Evolutionary conservation across 2,888 invertebrate species (phyloP).

Genomic region (Epiblema foenella): DNA sequence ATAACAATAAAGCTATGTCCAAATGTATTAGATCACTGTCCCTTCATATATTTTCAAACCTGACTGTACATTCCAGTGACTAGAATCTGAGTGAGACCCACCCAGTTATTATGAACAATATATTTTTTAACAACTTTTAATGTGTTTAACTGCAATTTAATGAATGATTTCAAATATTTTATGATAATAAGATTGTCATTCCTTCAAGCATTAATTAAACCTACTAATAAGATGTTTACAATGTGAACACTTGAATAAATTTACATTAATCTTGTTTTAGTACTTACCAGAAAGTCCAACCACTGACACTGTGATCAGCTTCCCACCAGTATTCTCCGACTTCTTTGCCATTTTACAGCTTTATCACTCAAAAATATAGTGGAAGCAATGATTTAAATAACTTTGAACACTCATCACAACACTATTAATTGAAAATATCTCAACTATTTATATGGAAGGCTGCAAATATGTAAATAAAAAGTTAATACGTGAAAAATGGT

Average conservation of each 20-base stretch:
- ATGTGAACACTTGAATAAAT: neutral
- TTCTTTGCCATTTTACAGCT: slow-evolving; percentile 88
- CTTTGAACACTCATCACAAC: slow-evolving; percentile 76
- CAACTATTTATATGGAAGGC: slow-evolving; percentile 42
- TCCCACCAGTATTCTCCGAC: slow-evolving; percentile 87
- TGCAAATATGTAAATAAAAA: slow-evolving; percentile 52
- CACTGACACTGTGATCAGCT: slow-evolving; percentile 93
- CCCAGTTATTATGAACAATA: neutral
- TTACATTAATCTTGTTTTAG: neutral
- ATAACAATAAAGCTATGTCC: too few species aligned
- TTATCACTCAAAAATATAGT: slow-evolving; percentile 64
- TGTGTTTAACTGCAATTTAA: neutral
- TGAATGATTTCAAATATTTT: neutral
- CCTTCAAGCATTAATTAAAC: neutral
- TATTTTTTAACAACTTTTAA: neutral
- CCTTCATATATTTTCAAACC: too few species aligned
- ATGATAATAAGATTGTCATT: neutral
- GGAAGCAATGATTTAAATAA: slow-evolving; percentile 60
- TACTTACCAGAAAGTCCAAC: slow-evolving; percentile 92
- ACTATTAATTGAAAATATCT: slow-evolving; percentile 52
- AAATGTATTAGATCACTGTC: too few species aligned
- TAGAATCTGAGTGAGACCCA: too few species aligned
- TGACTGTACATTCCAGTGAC: too few species aligned
- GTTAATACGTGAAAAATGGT: slow-evolving; percentile 7
- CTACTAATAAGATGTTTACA: neutral